Conservation (phyloP, 1,140 invertebrate species). For the Drosophila triauraria region DNA sequence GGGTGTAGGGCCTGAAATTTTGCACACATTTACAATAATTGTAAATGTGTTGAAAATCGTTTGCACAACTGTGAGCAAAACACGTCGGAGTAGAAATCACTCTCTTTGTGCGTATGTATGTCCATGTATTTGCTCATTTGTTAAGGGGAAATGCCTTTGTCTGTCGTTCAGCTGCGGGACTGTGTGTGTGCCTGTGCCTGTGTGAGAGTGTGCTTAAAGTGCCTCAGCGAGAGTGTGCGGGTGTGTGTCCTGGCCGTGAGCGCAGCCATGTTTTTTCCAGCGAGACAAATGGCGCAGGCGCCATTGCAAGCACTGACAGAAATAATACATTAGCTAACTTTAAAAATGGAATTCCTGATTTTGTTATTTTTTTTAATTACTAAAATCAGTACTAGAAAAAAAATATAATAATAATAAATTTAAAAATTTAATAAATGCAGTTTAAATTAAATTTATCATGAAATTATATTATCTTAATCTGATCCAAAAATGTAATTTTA, state of each 20-base stretch:
- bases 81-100: constrained; percentile 48
- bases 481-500: no score
- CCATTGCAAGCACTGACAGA: constrained; percentile 47
- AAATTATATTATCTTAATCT: no score
- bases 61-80: constrained; percentile 82
- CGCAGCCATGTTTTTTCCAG: constrained; percentile 76
- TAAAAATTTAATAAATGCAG: no score
- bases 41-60: constrained; percentile 85
- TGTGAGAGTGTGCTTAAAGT: constrained; percentile 17
- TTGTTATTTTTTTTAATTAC: background rate
- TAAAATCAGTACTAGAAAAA: no score
- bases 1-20: constrained; percentile 68
- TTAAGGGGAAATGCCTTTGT: constrained; percentile 79
- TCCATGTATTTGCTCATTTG: constrained; percentile 74
- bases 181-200: constrained; percentile 20
- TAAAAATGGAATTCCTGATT: background rate
- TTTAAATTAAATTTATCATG: no score
- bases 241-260: constrained; percentile 57
- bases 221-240: constrained; percentile 5
- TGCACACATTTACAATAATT: constrained; percentile 84
- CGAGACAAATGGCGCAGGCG: constrained; percentile 61
- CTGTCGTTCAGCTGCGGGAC: constrained; percentile 49
- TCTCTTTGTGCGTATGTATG: constrained; percentile 47
- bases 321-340: background rate
- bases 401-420: no score